Base-by-base conservation (phyloP, 2,888 invertebrate species). In the Deilephila porcellus region DNA sequence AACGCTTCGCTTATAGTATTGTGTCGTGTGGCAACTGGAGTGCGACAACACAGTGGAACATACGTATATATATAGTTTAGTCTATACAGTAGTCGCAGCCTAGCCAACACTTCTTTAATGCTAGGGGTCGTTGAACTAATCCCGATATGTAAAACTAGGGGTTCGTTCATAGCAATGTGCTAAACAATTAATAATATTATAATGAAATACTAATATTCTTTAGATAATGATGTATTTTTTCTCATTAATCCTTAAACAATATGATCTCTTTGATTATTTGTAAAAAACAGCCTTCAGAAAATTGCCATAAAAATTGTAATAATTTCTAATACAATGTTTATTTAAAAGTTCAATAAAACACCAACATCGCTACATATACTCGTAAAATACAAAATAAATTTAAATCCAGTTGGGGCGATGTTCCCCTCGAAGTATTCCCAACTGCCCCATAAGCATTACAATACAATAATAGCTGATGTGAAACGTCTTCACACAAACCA, bases 401-500 rank as follows among this genome's bases (percentile, higher is more conserved):
- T 56, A 56, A n/a, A 56, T n/a, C n/a, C n/a, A 45, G 45, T 14
- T 45, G n/a, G 56, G 56, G 56, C n/a, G 56, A 7, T 19, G 5
- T 19, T 1, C 19, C 56, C 56, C 56, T 56, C 56, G 3, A 6
- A 5, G n/a, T n/a, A 56, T n/a, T 17, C 56, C 56, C 56, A 14
- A 11, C 11, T 56, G 56, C n/a, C 5, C 56, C 56, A 56, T 56
- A 56, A 56, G 14, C n/a, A 56, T 56, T 56, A 56, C 56, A 56
- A 56, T 56, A n/a, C 19, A 56, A 56, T 78, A 80, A 77, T 71
- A 59, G 34, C 80, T 64, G 79, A 80, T 78, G 79, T 80, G 52
- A 59, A 59, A 59, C 83, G 84, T 85, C 86, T 84, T 80, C 83
- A 81, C 79, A 78, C n/a, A n/a, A n/a, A n/a, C n/a, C n/a, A n/a